Percentiles rank a stretch among this genome's conserved stretches.
Conservation (phyloP, 2,113 vertebrate genomes). For the Gavia stellata region DNA sequence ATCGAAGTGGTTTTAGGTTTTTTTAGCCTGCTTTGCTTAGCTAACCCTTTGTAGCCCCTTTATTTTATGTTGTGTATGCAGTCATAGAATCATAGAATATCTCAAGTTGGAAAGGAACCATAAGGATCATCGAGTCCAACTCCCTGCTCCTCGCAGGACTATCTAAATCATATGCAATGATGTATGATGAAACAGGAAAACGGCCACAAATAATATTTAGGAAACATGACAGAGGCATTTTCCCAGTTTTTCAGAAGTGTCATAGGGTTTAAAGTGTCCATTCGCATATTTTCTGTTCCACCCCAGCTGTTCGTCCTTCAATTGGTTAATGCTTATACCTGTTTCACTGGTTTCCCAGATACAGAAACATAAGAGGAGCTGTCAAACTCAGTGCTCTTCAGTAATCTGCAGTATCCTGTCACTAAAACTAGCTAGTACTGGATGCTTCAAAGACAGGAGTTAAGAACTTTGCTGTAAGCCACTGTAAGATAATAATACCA, state of each 20-base stretch:
- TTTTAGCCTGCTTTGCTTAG: neutral
- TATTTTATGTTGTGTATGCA: neutral
- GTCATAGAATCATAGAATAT: too few species aligned
- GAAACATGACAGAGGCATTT: neutral
- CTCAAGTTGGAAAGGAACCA: too few species aligned
- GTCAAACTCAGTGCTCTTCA: neutral
- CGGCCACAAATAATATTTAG: neutral
- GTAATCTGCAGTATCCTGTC: neutral
- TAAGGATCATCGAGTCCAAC: too few species aligned
- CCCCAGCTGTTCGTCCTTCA: neutral
- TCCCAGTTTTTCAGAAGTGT: neutral
- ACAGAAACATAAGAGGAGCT: neutral
- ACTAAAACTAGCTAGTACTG: neutral
- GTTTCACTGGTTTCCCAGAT: neutral
- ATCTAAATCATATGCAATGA: too few species aligned
- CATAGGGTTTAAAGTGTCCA: neutral
- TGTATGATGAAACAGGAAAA: neutral
- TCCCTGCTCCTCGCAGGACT: too few species aligned
- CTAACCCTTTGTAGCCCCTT: neutral
- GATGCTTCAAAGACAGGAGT: neutral
- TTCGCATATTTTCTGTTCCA: neutral
- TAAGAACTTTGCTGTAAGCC: neutral
- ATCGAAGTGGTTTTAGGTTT: neutral
- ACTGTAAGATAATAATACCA: neutral
- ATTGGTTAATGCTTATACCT: neutral